phyloP scores from a whole-genome alignment of 53 echinoderm and acorn worm genomes.

The Arbacia lixula region DNA sequence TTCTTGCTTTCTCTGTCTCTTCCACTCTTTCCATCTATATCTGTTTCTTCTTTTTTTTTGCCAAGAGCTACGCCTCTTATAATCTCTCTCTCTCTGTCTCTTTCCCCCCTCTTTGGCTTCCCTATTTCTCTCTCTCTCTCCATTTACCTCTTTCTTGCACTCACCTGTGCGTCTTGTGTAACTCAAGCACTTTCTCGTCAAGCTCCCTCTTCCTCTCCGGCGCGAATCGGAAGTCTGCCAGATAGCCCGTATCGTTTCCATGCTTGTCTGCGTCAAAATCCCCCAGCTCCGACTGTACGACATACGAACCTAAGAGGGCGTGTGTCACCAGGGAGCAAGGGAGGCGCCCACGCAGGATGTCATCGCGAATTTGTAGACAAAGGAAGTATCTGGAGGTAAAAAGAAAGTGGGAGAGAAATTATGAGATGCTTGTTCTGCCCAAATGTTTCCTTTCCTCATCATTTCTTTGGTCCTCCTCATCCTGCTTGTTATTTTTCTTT shows the following conservation, averaged over 20 bases:
- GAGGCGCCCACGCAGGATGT: constrained; percentile 93
- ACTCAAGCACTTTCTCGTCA: constrained; percentile 95
- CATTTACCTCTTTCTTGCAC: not conserved
- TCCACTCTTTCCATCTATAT: not conserved
- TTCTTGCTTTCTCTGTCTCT: not conserved
- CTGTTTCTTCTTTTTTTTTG: not conserved
- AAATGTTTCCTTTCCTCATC: no score
- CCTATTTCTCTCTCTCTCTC: not conserved
- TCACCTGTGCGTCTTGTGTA: constrained; percentile 99
- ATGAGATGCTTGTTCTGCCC: no score
- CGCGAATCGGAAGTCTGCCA: constrained; percentile 87
- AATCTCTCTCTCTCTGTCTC: not conserved
- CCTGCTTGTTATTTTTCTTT: no score
- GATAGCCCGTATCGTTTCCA: constrained; percentile 79
- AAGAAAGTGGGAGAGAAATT: no score
- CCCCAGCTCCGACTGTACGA: constrained; percentile 94
- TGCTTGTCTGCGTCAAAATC: constrained; percentile 95
- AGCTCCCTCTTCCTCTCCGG: constrained; percentile 82
- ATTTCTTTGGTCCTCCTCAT: no score
- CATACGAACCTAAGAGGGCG: constrained; percentile 94
- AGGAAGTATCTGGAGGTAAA: constrained; percentile 76
- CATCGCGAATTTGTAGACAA: constrained; percentile 94
- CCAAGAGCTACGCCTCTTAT: not conserved
- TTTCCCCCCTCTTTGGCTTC: not conserved
- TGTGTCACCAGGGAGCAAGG: constrained; percentile 98